Conservation (phyloP, 1,140 invertebrate genomes). For the Sinonovacula constricta region DNA sequence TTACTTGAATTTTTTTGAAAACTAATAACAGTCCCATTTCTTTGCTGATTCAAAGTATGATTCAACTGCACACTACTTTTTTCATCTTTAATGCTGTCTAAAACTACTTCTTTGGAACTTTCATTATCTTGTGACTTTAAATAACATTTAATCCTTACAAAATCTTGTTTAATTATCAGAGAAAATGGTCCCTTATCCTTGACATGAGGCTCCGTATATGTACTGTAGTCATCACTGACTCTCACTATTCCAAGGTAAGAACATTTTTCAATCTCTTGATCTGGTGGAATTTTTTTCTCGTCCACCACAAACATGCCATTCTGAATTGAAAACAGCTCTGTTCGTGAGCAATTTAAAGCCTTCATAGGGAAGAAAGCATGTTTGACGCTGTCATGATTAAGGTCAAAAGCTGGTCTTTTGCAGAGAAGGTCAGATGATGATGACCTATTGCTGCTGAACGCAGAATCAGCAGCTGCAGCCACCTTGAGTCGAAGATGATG, state of each 20-base stretch:
- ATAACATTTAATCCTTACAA: conserved; percentile 63
- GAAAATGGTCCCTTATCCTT: conserved; percentile 58
- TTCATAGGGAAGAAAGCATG: conserved; percentile 61
- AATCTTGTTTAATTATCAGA: conserved; percentile 60
- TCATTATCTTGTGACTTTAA: conserved; percentile 53
- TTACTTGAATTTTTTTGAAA: no score
- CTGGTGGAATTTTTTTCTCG: conserved; percentile 17
- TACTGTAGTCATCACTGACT: conserved; percentile 56
- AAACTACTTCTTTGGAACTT: conserved; percentile 13
- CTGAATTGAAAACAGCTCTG: conserved; percentile 61
- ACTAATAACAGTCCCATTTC: no score
- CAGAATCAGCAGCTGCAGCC: conserved; percentile 5
- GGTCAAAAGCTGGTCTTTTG: conserved; percentile 55
- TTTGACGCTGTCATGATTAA: conserved; percentile 61
- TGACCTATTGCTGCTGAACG: neutral
- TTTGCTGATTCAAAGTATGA: no score
- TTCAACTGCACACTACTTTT: no score
- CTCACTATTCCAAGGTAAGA: conserved; percentile 57
- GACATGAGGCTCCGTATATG: conserved; percentile 52
- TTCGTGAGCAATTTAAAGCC: conserved; percentile 55
- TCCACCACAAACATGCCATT: conserved; percentile 57
- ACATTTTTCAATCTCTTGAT: conserved; percentile 53
- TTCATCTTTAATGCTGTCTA: no score
- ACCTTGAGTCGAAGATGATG: conserved; percentile 23
- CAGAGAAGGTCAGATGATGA: conserved; percentile 46